Base-by-base conservation (phyloP, 2,113 vertebrate genomes). In the Tragelaphus buxtoni region DNA sequence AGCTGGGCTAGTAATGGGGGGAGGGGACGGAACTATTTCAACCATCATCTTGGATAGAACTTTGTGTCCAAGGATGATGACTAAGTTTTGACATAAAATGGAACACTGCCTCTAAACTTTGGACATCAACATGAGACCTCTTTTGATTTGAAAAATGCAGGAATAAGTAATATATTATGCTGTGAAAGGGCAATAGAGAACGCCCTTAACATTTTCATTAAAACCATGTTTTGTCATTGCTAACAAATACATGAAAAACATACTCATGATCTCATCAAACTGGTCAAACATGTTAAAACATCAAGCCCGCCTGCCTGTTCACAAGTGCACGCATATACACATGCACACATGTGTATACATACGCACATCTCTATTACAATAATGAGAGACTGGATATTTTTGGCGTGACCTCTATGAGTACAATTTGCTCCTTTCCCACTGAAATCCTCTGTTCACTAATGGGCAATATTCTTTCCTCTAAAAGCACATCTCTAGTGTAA, bases 391-490 rank as follows among this genome's bases (percentile, higher is more conserved):
- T 3, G 22, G 11, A 7, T 53, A 79, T 81, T 91, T 94, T 55
- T 61, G 11, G 53, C 72, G 39, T 77, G 24, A 89, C 51, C 7
- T 72, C 55, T 65, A 51, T 13, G 0, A 82, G 14, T 30, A 28
- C 55, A 91, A 85, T 35, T 86, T 97, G 53, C n/a, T 65, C 45
- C 17, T 77, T 96, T 97, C 45, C 72, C 87, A 32, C 56, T 93
- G 89, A 95, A 74, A 65, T 24, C 51, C 39, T 39, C 35, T 89
- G 28, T 80, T 91, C 39, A 32, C 76, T 92, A 76, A 92, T 4
- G 2, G 80, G 65, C n/a, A 77, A 24, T 17, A 58, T 72, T 88
- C 8, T 86, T 92, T 92, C 20, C 17, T 81, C 88, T 87, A 11
- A 85, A 93, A 77, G 39, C 10, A 92, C 55, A 45, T 72, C 58